Evolutionary conservation across 2,797 vertebrate genomes (phyloP), one percentile per base, ranked within the genome.

Genomic region (Hapalemur alaotrensis): DNA sequence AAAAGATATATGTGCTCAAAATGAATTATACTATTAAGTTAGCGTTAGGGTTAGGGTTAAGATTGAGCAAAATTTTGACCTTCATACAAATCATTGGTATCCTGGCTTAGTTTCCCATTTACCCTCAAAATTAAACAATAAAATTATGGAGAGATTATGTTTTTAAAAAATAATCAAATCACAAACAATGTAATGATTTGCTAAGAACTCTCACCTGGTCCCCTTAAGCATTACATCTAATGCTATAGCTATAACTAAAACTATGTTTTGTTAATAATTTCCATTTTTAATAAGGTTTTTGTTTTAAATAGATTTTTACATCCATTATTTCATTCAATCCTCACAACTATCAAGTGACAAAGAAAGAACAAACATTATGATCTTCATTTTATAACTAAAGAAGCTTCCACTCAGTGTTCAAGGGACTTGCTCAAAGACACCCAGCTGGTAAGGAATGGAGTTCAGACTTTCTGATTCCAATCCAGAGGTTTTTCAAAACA

Each of bases 111-210:
- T 91, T 84, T 93, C n/a, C 12, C 63, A 95, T 72, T 87, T 84
- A 65, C 17, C 25, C 23, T 80, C 25, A 86, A 97, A 97, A 90
- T 65, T 67, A 94, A 95, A 92, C 52, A 17, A 65, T 63, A 89
- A 85, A 90, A 67, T n/a, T 59, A 70, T 57, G 23, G 1, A 8
- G 76, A 38, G 28, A 69, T 11, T 78, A 9, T 25, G 14, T 46
- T 85, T 79, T 81, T 63, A 17, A 48, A 84, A 65, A 91, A 20
- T 35, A 73, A 67, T 76, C 18, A 50, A 30, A 65, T 88, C 32
- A 70, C 22, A 6, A 92, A 67, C n/a, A 73, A 75, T 54, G 57
- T 54, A 91, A 72, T 67, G 10, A 84, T 67, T 89, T 95, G 11
- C 43, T 10, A 38, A 79, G 80, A 92, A 57, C 28, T 82, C 11